Evolutionary conservation across 2,888 invertebrate genomes (phyloP).

Genomic region (Synanthedon formicaeformis): DNA sequence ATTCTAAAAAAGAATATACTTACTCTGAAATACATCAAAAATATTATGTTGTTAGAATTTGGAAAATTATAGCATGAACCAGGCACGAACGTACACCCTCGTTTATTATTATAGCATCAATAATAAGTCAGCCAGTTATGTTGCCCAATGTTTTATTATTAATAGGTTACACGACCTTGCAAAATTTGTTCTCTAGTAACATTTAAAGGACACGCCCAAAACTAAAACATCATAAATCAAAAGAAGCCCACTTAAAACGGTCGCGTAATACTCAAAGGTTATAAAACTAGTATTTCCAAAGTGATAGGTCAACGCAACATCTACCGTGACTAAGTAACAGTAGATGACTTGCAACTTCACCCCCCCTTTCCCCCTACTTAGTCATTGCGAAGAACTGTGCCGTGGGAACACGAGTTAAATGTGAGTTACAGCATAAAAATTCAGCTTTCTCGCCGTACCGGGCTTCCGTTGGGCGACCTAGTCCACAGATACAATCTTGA

Average conservation of each 20-base stretch:
- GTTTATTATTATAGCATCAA: too few relatives aligned
- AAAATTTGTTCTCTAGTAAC: not conserved
- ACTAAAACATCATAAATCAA: not conserved
- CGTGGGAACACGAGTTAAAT: slow-evolving; percentile 42
- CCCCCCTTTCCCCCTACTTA: slow-evolving; percentile 10
- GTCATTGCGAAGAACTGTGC: slow-evolving; percentile 20
- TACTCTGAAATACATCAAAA: too few relatives aligned
- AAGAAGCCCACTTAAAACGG: not conserved
- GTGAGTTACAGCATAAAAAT: slow-evolving; percentile 53
- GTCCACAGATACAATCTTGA: slow-evolving; percentile 46
- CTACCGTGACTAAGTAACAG: slow-evolving; percentile 4
- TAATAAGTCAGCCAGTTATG: too few relatives aligned
- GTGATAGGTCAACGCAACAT: slow-evolving; percentile 1
- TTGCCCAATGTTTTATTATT: too few relatives aligned
- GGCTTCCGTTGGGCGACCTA: slow-evolving; percentile 53
- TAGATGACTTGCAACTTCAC: slow-evolving; percentile 1
- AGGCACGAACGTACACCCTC: too few relatives aligned
- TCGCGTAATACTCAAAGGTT: slow-evolving; percentile 1
- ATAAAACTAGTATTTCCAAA: not conserved
- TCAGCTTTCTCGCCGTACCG: slow-evolving; percentile 48
- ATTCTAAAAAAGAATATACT: too few relatives aligned
- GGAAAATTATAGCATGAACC: too few relatives aligned
- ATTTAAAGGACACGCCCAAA: not conserved
- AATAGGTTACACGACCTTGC: too few relatives aligned
- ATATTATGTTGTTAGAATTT: too few relatives aligned